Conservation (phyloP, 2,113 vertebrate species). For the Neodon shergylaensis region DNA sequence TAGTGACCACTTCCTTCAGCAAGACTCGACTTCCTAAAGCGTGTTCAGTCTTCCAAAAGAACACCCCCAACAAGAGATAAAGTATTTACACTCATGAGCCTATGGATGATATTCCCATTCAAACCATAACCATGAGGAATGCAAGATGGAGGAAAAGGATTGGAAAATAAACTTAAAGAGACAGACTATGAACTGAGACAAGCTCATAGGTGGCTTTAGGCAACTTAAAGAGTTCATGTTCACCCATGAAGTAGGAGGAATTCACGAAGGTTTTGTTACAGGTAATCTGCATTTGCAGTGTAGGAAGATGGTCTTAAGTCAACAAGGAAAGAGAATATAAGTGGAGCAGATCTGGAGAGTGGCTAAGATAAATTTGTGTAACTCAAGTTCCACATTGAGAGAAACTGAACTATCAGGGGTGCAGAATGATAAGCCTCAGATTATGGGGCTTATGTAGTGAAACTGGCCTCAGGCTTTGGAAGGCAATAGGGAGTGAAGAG, state of each 20-base stretch:
- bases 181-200: background rate
- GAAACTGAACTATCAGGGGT: background rate
- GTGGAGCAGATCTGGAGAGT: background rate
- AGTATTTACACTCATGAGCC: background rate
- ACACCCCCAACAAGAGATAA: background rate
- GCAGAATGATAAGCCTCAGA: background rate
- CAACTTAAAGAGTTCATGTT: background rate
- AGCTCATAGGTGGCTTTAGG: background rate
- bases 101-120: background rate
- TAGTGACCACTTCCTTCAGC: background rate
- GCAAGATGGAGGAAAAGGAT: accelerated
- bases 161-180: background rate
- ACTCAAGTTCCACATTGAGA: background rate
- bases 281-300: too few species aligned
- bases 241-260: background rate
- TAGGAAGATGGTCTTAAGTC: background rate
- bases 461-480: background rate
- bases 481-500: background rate
- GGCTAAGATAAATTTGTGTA: background rate
- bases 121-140: background rate
- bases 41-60: background rate
- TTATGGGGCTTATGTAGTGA: background rate
- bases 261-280: background rate
- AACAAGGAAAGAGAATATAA: background rate
- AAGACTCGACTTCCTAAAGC: background rate